These are phyloP conservation scores for Dermatophagoides farinae DNA, from an alignment of 1,140 invertebrate species.

Conservation along the genomic window DNA sequence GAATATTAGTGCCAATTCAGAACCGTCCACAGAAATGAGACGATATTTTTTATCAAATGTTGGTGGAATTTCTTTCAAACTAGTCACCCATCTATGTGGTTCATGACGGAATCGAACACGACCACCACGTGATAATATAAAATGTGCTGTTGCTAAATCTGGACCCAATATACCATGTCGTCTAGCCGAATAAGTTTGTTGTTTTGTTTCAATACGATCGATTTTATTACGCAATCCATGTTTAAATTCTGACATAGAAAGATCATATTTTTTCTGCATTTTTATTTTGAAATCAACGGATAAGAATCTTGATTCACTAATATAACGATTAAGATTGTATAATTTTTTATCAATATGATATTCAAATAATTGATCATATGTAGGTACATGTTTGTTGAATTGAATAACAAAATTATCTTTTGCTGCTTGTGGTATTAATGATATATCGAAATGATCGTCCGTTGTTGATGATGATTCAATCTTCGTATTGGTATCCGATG, in stretches of 20 bases:
- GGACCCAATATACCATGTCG: conserved; percentile 11
- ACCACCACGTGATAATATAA: conserved; percentile 10
- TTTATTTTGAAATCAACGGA: not conserved
- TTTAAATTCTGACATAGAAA: not conserved
- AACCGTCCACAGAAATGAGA: not conserved
- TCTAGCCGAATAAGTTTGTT: not conserved
- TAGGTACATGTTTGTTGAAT: not conserved
- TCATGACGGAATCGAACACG: conserved; percentile 7
- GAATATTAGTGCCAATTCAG: not conserved
- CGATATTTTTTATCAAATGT: conserved; percentile 5
- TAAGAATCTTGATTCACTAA: not conserved
- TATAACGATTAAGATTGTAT: not conserved
- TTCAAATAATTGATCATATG: conserved; percentile 5
- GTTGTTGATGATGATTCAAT: too few relatives aligned
- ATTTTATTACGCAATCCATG: not conserved
- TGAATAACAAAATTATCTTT: conserved; percentile 1
- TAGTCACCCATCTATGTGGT: not conserved
- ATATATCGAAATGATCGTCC: not conserved
- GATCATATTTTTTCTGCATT: conserved; percentile 6
- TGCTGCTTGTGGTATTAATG: not conserved
- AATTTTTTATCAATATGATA: conserved; percentile 1
- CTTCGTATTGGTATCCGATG: too few relatives aligned
- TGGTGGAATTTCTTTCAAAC: not conserved
- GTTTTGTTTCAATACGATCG: not conserved
- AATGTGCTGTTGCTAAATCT: conserved; percentile 13